Percentiles rank a stretch among this genome's conserved stretches.
Conservation (phyloP, 2,113 vertebrate species). For the Myotis brandtii region DNA sequence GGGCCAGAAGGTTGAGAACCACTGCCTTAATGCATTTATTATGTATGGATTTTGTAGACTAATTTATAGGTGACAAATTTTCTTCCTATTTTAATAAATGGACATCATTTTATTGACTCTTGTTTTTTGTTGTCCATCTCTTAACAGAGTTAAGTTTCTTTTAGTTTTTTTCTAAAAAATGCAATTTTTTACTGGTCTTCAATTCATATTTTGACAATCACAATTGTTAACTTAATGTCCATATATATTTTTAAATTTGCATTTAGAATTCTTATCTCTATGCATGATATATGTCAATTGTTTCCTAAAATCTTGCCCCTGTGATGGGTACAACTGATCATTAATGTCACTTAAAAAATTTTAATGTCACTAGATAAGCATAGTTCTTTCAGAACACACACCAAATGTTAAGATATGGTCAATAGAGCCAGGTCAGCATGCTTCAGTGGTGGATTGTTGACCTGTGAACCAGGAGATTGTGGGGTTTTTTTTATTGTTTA, state of each 20-base stretch:
- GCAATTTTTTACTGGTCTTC: not conserved
- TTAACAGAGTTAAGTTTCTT: not conserved
- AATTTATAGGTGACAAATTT: not conserved
- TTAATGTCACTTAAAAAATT: not conserved
- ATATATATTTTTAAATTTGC: not conserved
- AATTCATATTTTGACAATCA: not conserved
- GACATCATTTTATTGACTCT: fast-evolving
- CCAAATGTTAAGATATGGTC: not conserved
- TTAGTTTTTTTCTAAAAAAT: not conserved
- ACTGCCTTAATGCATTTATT: not conserved
- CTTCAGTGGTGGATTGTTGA: too few species aligned
- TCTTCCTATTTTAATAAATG: not conserved
- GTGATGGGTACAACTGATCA: not conserved
- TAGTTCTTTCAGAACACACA: not conserved
- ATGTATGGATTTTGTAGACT: not conserved
- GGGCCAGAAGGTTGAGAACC: too few species aligned
- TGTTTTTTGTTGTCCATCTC: not conserved
- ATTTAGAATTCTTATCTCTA: not conserved
- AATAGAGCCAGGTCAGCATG: not conserved
- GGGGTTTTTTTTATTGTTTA: too few species aligned
- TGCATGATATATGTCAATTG: not conserved
- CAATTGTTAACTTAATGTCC: not conserved
- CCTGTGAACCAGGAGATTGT: too few species aligned
- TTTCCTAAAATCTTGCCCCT: not conserved
- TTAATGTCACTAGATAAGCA: not conserved